Conservation (phyloP, 2,797 vertebrate species). For the Denticeps clupeoides region DNA sequence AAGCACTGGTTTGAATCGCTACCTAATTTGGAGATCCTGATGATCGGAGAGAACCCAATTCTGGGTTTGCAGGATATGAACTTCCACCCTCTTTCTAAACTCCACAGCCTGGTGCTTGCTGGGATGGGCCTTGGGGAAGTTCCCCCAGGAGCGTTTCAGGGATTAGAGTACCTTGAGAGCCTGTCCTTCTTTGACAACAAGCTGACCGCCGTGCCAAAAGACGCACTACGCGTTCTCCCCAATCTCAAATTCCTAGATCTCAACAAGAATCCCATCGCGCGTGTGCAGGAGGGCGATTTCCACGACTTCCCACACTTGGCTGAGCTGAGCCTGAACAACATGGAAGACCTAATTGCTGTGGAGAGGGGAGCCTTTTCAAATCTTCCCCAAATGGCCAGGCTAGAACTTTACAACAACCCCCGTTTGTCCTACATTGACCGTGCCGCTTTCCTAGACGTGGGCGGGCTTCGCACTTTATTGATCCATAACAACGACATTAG, state of each 20-base stretch:
- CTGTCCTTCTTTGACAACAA: constrained; percentile 69
- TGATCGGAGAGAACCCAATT: constrained; percentile 74
- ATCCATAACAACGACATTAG: constrained; percentile 60
- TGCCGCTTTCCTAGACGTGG: constrained; percentile 47
- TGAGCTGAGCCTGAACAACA: constrained; percentile 70
- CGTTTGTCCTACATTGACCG: constrained; percentile 61
- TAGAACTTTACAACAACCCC: constrained; percentile 65
- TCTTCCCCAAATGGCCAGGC: constrained; percentile 62
- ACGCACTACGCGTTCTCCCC: constrained; percentile 54
- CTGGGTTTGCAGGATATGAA: constrained; percentile 60
- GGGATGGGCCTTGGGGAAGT: constrained; percentile 64
- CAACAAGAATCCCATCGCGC: constrained; percentile 63
- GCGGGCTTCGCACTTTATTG: constrained; percentile 56
- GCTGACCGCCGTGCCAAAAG: constrained; percentile 57
- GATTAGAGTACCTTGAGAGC: constrained; percentile 70
- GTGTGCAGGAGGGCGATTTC: constrained; percentile 60
- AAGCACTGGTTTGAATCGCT: constrained; percentile 68
- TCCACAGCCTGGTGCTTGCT: constrained; percentile 69
- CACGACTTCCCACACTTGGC: constrained; percentile 61
- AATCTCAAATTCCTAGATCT: constrained; percentile 72
- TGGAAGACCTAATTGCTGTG: constrained; percentile 62
- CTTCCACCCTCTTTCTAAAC: constrained; percentile 60
- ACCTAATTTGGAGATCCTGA: constrained; percentile 68
- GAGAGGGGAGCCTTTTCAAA: constrained; percentile 58
- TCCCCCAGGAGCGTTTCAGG: constrained; percentile 57